Evolutionary conservation across 2,888 invertebrate species (phyloP), one percentile per base, ranked within the genome.

Genomic region (Fissipunctia ypsillon): DNA sequence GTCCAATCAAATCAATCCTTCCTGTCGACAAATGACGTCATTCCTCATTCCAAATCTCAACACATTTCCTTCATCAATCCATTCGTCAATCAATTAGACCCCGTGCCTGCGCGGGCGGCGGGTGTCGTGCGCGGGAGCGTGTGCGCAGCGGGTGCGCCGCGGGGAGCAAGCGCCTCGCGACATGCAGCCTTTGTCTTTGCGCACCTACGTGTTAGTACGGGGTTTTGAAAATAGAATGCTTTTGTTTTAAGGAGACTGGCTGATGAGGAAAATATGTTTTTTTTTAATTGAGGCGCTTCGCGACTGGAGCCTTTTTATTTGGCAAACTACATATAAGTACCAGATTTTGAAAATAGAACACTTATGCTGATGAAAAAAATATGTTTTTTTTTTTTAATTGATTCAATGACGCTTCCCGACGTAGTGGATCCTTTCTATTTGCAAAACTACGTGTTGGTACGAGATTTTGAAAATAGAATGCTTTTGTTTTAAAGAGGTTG

Each of bases 131-230:
- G 71, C 80, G 79, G 81, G 84, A 60, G 85, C 78, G 77, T 73
- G 73, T 48, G 79, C 80, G 77, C 87, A 78, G 84, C 81, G 78
- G 76, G 82, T 54, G 76, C 88, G 25, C 82, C 80, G 84, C 85
- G 78, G 86, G 87, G 76, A 65, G 81, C 79, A 68, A 66, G 70
- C 80, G 70, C 68, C 64, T 35, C 81, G 70, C 83, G 56, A 82
- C 87, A 76, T 81, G 89, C 50, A 69, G 63, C 76, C 85, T 81
- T 88, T 88, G 88, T 87, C 85, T 86, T 75, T 81, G 78, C 78
- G 72, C 87, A 84, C 87, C 84, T 87, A 74, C 84, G 75, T 77
- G 81, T 85, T 87, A 87, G 72, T 60, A 35, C 19, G 52, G 59
- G 25, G 41, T 38, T 77, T 78, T 69, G 72, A 73, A 64, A 68